Evolutionary conservation across 2,113 vertebrate species (phyloP), one percentile per base, ranked within the genome.

Genomic region (Paratilapia polleni): DNA sequence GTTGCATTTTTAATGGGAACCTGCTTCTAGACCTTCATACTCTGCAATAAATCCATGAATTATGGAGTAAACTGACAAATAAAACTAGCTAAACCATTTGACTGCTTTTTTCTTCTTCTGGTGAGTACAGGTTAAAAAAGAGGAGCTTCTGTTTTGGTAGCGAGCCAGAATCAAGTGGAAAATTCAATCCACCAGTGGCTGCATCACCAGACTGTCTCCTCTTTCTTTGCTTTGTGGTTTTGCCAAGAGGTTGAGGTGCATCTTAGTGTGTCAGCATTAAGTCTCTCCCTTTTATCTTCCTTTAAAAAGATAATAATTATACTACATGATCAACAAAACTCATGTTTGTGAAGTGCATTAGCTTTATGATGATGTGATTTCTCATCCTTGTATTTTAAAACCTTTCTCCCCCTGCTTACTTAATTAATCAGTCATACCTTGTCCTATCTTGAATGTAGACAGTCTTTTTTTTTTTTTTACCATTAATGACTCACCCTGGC

Each of bases 1-100:
- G 38, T 76, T 94, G 78, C 90, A 94, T 94, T 77, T 93, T 94
- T 94, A 84, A 94, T 94, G 74, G 49, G 14, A 61, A 81, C 82
- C 87, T 86, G 81, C 86, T 89, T 86, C 82, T 66, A 87, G 86
- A 90, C 68, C 80, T 64, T 85, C 84, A 85, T 85, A 77, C 81
- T 87, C 85, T 86, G 83, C 80, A 85, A 83, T 81, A 88, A 81
- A 86, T 47, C 64, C 77, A 94, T 95, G 61, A 94, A 93, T 93
- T 91, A 92, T 92, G 87, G 77, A 94, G 82, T 62, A 87, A 88
- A 84, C 75, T 81, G 80, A 86, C 88, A 92, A 86, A 91, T 87
- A 88, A 88, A 93, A 91, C 82, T 58, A 84, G 78, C 77, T n/a
- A 60, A 84, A 56, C 78, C 64, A 85, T 83, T 86, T 76, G 43